phyloP scores from a whole-genome alignment of 2,888 invertebrate species.

The Leptopilina syphax region DNA sequence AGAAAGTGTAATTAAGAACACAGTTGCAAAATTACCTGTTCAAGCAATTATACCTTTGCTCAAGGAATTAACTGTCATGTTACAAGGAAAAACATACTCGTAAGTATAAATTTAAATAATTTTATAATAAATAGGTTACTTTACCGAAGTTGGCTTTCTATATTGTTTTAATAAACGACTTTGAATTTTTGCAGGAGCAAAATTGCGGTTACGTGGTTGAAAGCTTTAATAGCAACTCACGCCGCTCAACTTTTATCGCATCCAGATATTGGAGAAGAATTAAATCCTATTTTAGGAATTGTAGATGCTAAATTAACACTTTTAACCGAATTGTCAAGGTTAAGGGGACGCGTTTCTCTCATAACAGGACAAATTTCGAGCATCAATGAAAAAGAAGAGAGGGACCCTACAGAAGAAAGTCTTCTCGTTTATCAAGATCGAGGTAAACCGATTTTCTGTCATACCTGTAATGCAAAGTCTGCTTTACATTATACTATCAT shows the following conservation, averaged over 20 bases:
- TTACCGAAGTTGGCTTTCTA: neutral
- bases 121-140: too few relatives aligned
- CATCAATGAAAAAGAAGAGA: constrained; percentile 74
- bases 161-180: constrained; percentile 34
- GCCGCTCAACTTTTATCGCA: constrained; percentile 82
- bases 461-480: neutral
- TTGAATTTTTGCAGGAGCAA: constrained; percentile 76
- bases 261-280: constrained; percentile 79
- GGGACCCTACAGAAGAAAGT: constrained; percentile 74
- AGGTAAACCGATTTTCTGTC: constrained; percentile 70
- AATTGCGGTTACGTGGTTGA: constrained; percentile 80
- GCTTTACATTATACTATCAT: too few relatives aligned
- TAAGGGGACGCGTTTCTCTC: constrained; percentile 82
- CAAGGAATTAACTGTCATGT: constrained; percentile 84
- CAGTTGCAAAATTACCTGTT: constrained; percentile 86
- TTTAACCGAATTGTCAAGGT: constrained; percentile 78
- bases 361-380: constrained; percentile 79
- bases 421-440: constrained; percentile 80
- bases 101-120: constrained; percentile 76
- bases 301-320: constrained; percentile 80
- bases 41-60: constrained; percentile 86
- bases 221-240: constrained; percentile 80
- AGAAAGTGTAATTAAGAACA: constrained; percentile 83
- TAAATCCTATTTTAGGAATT: constrained; percentile 80
- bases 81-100: constrained; percentile 84